Base-by-base conservation (phyloP, 1,140 invertebrate genomes). In the Aphaenogaster floridana region DNA sequence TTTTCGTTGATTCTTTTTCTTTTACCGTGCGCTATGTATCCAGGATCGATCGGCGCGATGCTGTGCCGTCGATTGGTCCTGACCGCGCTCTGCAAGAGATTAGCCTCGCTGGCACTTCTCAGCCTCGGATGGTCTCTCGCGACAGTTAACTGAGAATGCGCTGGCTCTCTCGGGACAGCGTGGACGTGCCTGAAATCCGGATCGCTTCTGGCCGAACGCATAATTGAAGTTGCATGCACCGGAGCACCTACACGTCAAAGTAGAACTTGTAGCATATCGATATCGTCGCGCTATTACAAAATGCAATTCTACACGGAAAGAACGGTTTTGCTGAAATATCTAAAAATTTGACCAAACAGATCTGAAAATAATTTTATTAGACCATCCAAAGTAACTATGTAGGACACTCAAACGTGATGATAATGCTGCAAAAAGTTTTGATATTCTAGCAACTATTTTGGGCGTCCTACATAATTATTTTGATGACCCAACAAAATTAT, bases 51-150 rank as follows among this genome's bases (percentile, higher is more conserved):
- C 0, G 94, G 94, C 0, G 97, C 97, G 17, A 97, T 96, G 88
- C 97, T 97, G 92, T 96, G 97, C 52, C 97, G 93, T 64, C 97
- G 95, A 71, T 96, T 96, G 52, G 94, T 94, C 59, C 94, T 93
- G 13, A 95, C 93, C 8, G 94, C 84, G 15, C 88, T 92, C 4
- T 97, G 96, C 11, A 98, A 93, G 1, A 98, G 96, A 94, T 98
- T 98, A 21, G 97, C 97, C 93, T 98, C 98, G 86, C 97, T 98
- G 28, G 96, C 96, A 68, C 97, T 97, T 86, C 97, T 96, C 90
- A 97, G 94, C 63, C 96, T 94, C 0, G 95, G 91, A 87, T 94
- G 96, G 15, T 96, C 96, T 95, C 96, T 91, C 21, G 87, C 69
- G 11, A 93, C 92, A 0, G 90, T 90, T 6, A 94, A 61, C 66